phyloP scores from a whole-genome alignment of 1,140 invertebrate species.

The Brevipalpus yothersi region DNA sequence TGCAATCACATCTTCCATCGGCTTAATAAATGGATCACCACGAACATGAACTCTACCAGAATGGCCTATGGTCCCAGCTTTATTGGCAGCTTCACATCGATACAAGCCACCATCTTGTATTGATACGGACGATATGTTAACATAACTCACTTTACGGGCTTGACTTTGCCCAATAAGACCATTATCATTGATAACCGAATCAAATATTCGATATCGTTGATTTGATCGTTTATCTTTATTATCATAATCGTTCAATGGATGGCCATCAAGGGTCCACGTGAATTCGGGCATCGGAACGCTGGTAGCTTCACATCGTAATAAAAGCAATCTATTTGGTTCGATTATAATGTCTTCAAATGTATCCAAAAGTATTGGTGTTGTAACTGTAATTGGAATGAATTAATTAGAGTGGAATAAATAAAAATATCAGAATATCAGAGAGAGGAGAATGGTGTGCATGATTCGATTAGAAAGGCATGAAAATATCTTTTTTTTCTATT shows the following conservation, averaged over 20 bases:
- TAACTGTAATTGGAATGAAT: slow-evolving; percentile 25
- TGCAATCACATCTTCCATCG: slow-evolving; percentile 69
- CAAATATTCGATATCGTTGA: not conserved
- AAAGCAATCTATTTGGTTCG: slow-evolving; percentile 52
- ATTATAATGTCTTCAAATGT: slow-evolving; percentile 59
- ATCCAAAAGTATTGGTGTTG: slow-evolving; percentile 48
- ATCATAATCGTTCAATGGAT: slow-evolving; percentile 17
- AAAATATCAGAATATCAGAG: not conserved
- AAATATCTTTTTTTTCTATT: not conserved
- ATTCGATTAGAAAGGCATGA: not conserved
- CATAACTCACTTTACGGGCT: slow-evolving; percentile 2
- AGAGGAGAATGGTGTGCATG: not conserved
- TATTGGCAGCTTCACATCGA: slow-evolving; percentile 57
- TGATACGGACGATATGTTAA: slow-evolving; percentile 9
- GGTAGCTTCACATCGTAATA: slow-evolving; percentile 54
- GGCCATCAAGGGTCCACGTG: slow-evolving; percentile 23
- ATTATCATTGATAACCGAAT: not conserved
- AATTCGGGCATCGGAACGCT: slow-evolving; percentile 46
- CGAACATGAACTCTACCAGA: slow-evolving; percentile 62
- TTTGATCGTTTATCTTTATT: not conserved
- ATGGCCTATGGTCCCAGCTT: slow-evolving; percentile 44
- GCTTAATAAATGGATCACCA: slow-evolving; percentile 57
- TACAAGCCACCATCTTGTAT: slow-evolving; percentile 24
- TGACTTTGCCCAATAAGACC: not conserved
- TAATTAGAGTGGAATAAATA: not conserved